Conservation (phyloP, 1,140 invertebrate genomes). For the Pseudomyrmex cubaensis region DNA sequence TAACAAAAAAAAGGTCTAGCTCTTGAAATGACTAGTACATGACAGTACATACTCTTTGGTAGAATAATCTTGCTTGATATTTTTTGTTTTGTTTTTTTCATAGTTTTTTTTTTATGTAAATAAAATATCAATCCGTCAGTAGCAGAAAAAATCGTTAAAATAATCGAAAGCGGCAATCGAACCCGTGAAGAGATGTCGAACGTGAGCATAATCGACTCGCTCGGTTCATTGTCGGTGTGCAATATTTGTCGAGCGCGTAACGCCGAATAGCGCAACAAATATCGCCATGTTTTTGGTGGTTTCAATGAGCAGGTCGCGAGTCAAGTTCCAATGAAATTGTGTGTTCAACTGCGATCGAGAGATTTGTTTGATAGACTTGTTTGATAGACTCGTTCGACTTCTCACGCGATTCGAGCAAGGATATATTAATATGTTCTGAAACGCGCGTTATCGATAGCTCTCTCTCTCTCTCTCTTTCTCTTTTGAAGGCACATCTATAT, state of each 20-base stretch:
- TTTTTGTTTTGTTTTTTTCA: neutral
- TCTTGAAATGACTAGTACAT: slow-evolving; percentile 31
- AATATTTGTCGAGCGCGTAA: slow-evolving; percentile 7
- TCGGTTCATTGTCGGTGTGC: slow-evolving; percentile 37
- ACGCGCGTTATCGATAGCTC: slow-evolving; percentile 15
- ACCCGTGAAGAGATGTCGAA: slow-evolving; percentile 47
- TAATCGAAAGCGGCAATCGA: slow-evolving; percentile 49
- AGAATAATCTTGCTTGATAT: slow-evolving; percentile 31
- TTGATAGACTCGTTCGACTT: neutral
- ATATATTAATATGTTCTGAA: neutral
- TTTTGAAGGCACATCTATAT: neutral
- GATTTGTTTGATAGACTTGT: neutral
- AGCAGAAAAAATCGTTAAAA: slow-evolving; percentile 38
- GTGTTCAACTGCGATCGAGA: slow-evolving; percentile 10
- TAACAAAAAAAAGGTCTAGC: slow-evolving; percentile 24
- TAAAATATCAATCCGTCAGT: slow-evolving; percentile 58
- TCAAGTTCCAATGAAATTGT: neutral
- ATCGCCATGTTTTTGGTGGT: neutral
- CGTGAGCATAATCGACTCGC: slow-evolving; percentile 9
- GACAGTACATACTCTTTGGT: slow-evolving; percentile 19
- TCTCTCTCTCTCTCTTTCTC: too few species aligned
- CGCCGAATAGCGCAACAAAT: neutral
- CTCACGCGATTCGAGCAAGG: slow-evolving; percentile 7
- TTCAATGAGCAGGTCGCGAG: slow-evolving; percentile 14
- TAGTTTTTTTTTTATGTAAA: slow-evolving; percentile 55